Evolutionary conservation across 2,888 invertebrate genomes (phyloP).

Genomic region (Caenorhabditis drosophilae): DNA sequence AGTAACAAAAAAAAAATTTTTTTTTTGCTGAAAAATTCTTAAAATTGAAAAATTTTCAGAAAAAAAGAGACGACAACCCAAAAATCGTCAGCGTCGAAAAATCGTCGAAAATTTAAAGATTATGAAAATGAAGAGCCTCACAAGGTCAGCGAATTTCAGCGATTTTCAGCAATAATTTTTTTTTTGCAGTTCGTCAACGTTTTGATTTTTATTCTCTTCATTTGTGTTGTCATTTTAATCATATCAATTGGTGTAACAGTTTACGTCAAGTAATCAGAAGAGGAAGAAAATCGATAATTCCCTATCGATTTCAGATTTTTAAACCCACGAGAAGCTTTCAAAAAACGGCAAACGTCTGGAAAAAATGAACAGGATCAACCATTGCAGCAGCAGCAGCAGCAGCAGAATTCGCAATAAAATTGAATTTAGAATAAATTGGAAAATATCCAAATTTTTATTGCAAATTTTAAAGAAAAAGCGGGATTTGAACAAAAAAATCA

Average conservation of each 20-base stretch:
- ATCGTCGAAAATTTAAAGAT: conserved; percentile 28
- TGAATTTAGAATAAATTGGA: too few relatives aligned
- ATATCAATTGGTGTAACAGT: conserved; percentile 44
- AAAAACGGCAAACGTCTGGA: conserved; percentile 27
- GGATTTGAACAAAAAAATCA: too few relatives aligned
- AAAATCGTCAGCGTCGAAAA: too few relatives aligned
- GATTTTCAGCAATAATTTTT: not conserved
- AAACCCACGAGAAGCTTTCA: conserved; percentile 23
- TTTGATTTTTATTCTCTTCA: conserved; percentile 44
- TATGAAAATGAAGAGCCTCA: conserved; percentile 28
- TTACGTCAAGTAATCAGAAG: conserved; percentile 31
- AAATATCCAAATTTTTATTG: conserved; percentile 2
- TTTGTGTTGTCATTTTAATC: conserved; percentile 40
- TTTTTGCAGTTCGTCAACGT: conserved; percentile 37
- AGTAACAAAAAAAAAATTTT: too few relatives aligned
- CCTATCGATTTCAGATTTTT: conserved; percentile 21
- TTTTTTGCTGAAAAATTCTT: too few relatives aligned
- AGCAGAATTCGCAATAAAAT: too few relatives aligned
- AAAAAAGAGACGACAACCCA: conserved; percentile 16
- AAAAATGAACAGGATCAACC: conserved; percentile 32
- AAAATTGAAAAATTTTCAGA: too few relatives aligned
- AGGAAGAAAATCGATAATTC: not conserved
- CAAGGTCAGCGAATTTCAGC: conserved; percentile 6
- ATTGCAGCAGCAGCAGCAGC: too few relatives aligned
- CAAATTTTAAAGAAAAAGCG: not conserved